These are phyloP conservation scores for Urocolius indicus DNA, from an alignment of 2,113 vertebrate genomes.

Conservation along the genomic window DNA sequence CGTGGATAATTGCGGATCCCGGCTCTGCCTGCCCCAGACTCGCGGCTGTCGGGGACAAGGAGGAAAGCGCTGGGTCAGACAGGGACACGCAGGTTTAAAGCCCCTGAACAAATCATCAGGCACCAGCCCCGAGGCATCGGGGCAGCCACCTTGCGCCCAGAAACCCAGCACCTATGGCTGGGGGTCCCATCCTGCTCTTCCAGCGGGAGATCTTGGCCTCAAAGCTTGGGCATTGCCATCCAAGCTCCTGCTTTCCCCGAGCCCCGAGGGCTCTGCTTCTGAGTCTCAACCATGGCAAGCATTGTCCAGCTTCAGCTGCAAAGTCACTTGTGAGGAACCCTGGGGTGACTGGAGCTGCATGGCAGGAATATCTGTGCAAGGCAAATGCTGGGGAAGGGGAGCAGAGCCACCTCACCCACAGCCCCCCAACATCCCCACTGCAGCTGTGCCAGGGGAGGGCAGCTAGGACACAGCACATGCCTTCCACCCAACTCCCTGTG, in stretches of 20 bases:
- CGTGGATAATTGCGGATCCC: conserved; percentile 14
- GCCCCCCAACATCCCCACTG: neutral
- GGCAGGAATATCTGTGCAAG: neutral
- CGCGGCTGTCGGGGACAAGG: rapidly evolving
- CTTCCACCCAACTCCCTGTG: too few relatives aligned
- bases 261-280: neutral
- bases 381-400: neutral
- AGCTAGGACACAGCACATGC: rapidly evolving
- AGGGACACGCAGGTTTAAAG: neutral
- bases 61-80: neutral
- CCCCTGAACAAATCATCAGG: neutral
- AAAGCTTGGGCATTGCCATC: neutral
- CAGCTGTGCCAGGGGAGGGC: neutral
- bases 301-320: neutral
- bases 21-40: conserved; percentile 29
- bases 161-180: rapidly evolving
- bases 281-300: neutral
- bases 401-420: neutral
- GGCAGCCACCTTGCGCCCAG: neutral
- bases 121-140: neutral
- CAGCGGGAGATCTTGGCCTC: neutral
- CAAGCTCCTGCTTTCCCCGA: neutral
- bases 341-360: neutral
- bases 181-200: neutral
- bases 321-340: neutral